Base-by-base conservation (phyloP, 2,888 invertebrate genomes). In the Orchestes rusci region DNA sequence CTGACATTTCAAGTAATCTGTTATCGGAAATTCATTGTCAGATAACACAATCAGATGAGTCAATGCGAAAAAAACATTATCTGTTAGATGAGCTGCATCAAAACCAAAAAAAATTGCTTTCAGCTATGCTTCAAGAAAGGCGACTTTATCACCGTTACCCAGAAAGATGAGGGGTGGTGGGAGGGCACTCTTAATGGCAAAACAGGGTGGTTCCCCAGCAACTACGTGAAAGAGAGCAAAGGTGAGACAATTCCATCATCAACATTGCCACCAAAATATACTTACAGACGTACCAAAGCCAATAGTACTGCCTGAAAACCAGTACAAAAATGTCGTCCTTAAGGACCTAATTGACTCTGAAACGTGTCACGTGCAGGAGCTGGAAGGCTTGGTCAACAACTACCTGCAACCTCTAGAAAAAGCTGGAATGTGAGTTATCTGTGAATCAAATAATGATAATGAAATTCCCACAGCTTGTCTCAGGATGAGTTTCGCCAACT, bases 141-240 rank as follows among this genome's bases (percentile, higher is more conserved):
- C 40, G 97, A 97, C 70, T 75, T 95, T 55, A 96, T 99, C 57
- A 93, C 93, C 27, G 86, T 99, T 44, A 95, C 96, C 20, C 97
- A 99, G 69, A 81, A 80, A 46, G 97, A 95, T 40, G 97, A 95
- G 41, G 96, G 96, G 31, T 97, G 97, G 97, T 99, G 97, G 97
- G 99, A 99, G 73, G 97, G 97, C 10, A 97, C 96, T 5, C 73
- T 96, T 36, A 82, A 84, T 49, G 94, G 90, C 56, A 89, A 88
- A 66, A 96, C 96, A 52, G 96, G 95, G 60, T 97, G 96, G 96
- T 97, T 97, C 73, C 96, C 96, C 50, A 90, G 91, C 64, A 96
- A 96, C 72, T 96, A 95, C 76, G 93, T 94, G 49, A 86, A 86
- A 63, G 93, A 94, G 70, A 82, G 80, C 65, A 88, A 86, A 75